Conservation (phyloP, 2,113 vertebrate species). For the Marmota flaviventris region DNA sequence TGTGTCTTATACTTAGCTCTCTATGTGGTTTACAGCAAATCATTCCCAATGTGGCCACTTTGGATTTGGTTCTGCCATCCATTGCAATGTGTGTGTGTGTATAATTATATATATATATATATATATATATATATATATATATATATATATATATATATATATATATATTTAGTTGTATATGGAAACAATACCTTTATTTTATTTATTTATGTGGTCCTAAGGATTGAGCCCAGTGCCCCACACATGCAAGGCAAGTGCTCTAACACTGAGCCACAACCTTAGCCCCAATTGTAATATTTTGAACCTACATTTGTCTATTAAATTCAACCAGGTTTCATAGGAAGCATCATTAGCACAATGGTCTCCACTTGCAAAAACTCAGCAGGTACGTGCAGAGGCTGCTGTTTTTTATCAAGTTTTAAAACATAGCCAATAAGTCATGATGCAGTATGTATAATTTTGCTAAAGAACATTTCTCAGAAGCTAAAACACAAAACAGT, state of each 20-base stretch:
- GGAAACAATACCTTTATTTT: no score
- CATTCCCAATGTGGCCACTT: not conserved
- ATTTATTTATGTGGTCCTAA: no score
- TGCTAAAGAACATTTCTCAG: not conserved
- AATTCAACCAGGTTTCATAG: not conserved
- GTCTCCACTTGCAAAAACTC: not conserved
- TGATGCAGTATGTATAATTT: not conserved
- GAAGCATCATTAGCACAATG: not conserved
- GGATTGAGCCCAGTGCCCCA: no score
- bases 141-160: no score
- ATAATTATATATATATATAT: no score
- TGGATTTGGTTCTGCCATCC: not conserved
- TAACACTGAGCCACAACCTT: no score
- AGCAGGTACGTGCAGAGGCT: not conserved
- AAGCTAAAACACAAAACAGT: not conserved
- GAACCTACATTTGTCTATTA: not conserved
- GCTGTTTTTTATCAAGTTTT: not conserved
- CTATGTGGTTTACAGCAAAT: not conserved
- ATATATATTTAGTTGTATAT: no score
- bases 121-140: no score
- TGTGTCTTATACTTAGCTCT: not conserved
- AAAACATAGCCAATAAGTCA: not conserved
- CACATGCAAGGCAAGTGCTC: no score
- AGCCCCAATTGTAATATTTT: not conserved
- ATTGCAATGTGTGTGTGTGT: not conserved